phyloP scores from a whole-genome alignment of 2,888 invertebrate species.

The Tryphoninae sp. region DNA sequence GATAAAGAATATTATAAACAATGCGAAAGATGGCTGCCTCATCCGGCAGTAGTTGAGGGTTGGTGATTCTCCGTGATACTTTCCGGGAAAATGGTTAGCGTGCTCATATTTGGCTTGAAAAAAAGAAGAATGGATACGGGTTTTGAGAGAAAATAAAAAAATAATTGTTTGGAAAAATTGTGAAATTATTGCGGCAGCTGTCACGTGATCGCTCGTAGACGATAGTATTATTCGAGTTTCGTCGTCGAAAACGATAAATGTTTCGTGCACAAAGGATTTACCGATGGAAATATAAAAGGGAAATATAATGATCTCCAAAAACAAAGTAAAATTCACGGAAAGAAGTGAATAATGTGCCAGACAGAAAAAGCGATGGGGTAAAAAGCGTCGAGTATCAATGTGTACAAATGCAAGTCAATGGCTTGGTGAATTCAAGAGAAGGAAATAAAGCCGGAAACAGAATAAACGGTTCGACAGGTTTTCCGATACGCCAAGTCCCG shows the following conservation, averaged over 20 bases:
- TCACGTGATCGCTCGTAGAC: neutral
- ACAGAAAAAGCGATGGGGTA: constrained; percentile 52
- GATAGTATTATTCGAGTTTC: neutral
- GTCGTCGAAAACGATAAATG: neutral
- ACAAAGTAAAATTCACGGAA: constrained; percentile 25
- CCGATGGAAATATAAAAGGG: neutral
- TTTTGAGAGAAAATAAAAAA: too few species aligned
- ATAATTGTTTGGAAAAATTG: too few species aligned
- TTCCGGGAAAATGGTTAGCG: too few species aligned
- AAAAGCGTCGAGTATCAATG: constrained; percentile 63
- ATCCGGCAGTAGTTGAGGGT: too few species aligned
- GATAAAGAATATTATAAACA: neutral
- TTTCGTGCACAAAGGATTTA: neutral
- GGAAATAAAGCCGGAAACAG: constrained; percentile 77
- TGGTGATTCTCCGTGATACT: too few species aligned
- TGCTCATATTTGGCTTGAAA: too few species aligned
- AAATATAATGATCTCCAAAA: neutral
- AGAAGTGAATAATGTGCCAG: constrained; percentile 24
- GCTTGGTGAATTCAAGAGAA: constrained; percentile 74
- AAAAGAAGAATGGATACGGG: too few species aligned
- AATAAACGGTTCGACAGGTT: constrained; percentile 77
- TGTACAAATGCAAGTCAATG: constrained; percentile 77
- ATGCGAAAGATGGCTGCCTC: neutral
- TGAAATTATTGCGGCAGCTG: neutral
- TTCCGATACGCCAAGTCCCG: constrained; percentile 77